phyloP scores from a whole-genome alignment of 2,113 vertebrate genomes.

The Amazona vittata region DNA sequence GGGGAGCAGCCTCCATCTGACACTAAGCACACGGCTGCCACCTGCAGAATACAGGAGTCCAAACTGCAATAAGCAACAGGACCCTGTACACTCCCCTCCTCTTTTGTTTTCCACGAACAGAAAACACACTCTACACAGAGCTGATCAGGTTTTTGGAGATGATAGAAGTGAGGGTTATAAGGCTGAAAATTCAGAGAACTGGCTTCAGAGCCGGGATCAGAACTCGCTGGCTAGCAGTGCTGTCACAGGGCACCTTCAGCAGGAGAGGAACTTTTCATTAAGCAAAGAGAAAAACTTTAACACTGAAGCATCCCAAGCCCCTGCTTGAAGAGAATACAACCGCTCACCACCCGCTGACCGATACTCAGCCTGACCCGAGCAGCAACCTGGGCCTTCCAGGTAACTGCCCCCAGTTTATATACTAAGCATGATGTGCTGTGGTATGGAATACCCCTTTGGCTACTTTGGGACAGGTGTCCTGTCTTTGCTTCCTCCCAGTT shows the following conservation, averaged over 20 bases:
- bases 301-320: too few relatives aligned
- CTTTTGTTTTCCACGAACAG: rapidly evolving
- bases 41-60: not conserved
- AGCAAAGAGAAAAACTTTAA: rapidly evolving
- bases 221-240: rapidly evolving
- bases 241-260: rapidly evolving
- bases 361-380: not conserved
- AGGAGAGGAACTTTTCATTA: not conserved
- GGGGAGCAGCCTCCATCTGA: not conserved
- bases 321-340: not conserved
- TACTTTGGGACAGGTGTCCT: not conserved
- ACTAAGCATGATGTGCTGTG: not conserved
- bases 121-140: rapidly evolving
- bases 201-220: not conserved
- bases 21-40: rapidly evolving
- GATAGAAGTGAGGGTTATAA: rapidly evolving
- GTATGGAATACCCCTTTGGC: not conserved
- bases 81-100: too few relatives aligned
- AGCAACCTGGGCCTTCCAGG: not conserved
- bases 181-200: not conserved
- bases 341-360: not conserved
- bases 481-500: not conserved
- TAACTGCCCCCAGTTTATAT: not conserved
- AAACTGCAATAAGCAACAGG: rapidly evolving
- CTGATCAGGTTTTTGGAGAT: rapidly evolving